A percentile compares a stretch with the other conserved stretches of the same genome.
phyloP scores from a whole-genome alignment of 2,797 vertebrate genomes.

The Todus mexicanus region DNA sequence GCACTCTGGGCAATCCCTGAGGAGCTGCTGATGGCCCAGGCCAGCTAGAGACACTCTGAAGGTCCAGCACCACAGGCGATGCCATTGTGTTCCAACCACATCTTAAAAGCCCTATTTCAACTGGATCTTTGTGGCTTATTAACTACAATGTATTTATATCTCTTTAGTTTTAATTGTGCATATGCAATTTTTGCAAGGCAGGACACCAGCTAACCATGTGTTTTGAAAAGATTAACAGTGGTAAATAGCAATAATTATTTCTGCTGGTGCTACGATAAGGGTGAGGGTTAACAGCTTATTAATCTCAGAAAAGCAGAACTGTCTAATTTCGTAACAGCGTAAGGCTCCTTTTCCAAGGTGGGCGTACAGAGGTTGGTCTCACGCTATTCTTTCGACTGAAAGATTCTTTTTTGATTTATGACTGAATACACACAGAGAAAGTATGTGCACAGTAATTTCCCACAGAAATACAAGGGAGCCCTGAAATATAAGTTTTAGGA shows the following conservation, averaged over 20 bases:
- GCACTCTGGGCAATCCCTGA: not conserved
- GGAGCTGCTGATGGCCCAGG: not conserved
- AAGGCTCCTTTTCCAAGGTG: not conserved
- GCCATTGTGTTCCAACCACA: not conserved
- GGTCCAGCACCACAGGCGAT: not conserved
- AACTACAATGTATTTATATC: not conserved
- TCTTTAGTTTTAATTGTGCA: not conserved
- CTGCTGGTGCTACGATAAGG: not conserved
- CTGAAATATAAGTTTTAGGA: not conserved
- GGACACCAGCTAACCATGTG: not conserved
- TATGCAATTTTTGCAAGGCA: not conserved
- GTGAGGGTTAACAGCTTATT: not conserved
- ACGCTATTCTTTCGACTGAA: not conserved
- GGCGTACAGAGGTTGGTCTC: not conserved
- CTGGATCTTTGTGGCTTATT: not conserved
- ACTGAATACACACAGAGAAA: not conserved
- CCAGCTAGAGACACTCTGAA: not conserved
- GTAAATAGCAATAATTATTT: conserved; percentile 1
- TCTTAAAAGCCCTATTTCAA: not conserved
- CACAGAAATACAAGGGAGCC: not conserved
- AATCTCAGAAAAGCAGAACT: not conserved
- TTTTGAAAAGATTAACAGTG: conserved; percentile 3
- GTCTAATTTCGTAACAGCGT: not conserved
- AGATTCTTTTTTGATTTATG: not conserved
- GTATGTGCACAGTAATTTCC: not conserved